Conservation (phyloP, 2,113 vertebrate species). For the Pleuronectes platessa region DNA sequence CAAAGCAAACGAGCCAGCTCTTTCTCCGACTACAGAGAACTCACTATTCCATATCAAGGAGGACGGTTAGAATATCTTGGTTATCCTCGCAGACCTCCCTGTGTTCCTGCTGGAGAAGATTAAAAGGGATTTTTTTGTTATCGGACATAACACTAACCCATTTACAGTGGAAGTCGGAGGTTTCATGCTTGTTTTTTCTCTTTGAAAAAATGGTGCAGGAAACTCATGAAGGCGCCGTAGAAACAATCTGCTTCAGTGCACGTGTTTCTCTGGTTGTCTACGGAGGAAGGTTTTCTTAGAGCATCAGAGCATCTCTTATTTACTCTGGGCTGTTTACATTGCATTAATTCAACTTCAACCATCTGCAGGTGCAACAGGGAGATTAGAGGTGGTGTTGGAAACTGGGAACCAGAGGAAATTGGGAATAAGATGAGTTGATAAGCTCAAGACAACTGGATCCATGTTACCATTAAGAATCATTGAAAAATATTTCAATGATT, state of each 20-base stretch:
- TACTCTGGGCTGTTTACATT: not conserved
- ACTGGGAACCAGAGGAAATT: not conserved
- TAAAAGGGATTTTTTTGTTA: slow-evolving; percentile 34
- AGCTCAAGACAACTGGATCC: not conserved
- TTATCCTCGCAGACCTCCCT: slow-evolving; percentile 12
- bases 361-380: slow-evolving; percentile 47
- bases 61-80: slow-evolving; percentile 21
- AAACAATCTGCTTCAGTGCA: slow-evolving; percentile 7
- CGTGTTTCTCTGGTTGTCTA: not conserved
- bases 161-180: slow-evolving; percentile 20
- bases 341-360: not conserved
- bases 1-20: slow-evolving; percentile 32
- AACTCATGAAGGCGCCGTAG: slow-evolving; percentile 1
- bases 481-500: not conserved
- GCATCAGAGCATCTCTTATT: not conserved
- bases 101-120: slow-evolving; percentile 31
- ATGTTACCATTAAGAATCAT: slow-evolving; percentile 4
- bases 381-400: slow-evolving; percentile 40
- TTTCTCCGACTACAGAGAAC: slow-evolving; percentile 18
- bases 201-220: slow-evolving; percentile 20
- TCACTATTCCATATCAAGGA: slow-evolving; percentile 12
- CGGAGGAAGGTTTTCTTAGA: slow-evolving; percentile 8
- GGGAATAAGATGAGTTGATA: not conserved
- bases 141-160: slow-evolving; percentile 2
- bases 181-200: slow-evolving; percentile 27